Evolutionary conservation across 2,888 invertebrate species (phyloP), one percentile per base, ranked within the genome.

Genomic region (Trypoxylon attenuatum): DNA sequence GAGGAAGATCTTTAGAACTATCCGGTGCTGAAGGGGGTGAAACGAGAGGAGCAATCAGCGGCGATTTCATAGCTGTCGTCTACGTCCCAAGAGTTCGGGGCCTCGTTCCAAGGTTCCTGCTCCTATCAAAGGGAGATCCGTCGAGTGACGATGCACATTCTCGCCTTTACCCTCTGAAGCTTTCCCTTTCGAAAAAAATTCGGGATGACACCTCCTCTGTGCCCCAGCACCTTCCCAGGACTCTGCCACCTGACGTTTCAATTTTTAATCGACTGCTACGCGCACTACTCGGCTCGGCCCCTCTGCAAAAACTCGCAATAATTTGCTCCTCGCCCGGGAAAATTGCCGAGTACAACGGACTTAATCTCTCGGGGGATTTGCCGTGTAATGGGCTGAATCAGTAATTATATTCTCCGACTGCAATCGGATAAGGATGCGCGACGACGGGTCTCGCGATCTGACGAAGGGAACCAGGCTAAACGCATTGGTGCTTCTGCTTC

Each of bases 1-100:
- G 29, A 50, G 39, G 47, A 52, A 22, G 25, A 38, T 38, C 47
- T 55, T 42, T 51, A 52, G 39, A 47, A 38, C 51, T 55, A 55
- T 47, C 39, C 45, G 39, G 38, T 27, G 56, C 57, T 53, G n/a
- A 38, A 56, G 47, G 60, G 63, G 75, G 58, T 60, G 59, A 65
- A 71, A 66, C 66, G 70, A 71, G 79, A 73, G 72, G 75, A 79
- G 81, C 83, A 81, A 84, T 82, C 84, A 81, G 63, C 75, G 73
- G 71, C 82, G 80, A 84, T 84, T 84, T 84, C 83, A 84, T 83
- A 84, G 83, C 82, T 83, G 84, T 84, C 84, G 78, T 75, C 74
- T 66, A 73, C 67, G 73, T 66, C 53, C 66, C 66, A 63, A 54
- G 73, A 71, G 77, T 71, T 73, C 67, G 73, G 78, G 52, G 76